phyloP scores from a whole-genome alignment of 2,113 vertebrate species.

The Alaudala cheleensis region DNA sequence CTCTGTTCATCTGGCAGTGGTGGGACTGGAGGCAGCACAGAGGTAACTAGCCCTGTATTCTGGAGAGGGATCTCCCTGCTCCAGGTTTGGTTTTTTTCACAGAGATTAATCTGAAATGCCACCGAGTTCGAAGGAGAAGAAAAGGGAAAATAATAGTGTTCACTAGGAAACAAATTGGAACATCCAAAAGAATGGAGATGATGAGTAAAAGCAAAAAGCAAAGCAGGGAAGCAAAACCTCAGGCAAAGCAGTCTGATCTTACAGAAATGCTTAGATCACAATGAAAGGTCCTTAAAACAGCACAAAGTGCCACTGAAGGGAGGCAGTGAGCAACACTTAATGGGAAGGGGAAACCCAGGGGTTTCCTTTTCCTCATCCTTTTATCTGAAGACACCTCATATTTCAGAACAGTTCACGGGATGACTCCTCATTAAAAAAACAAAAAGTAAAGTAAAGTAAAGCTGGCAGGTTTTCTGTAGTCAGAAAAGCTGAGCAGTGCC shows the following conservation, averaged over 20 bases:
- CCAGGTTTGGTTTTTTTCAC: not conserved
- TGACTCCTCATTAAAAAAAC: not conserved
- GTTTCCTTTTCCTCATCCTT: not conserved
- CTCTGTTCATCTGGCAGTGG: not conserved
- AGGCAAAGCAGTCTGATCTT: not conserved
- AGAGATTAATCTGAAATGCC: not conserved
- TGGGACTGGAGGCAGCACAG: not conserved
- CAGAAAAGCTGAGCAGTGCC: not conserved
- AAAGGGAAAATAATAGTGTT: not conserved
- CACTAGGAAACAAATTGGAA: not conserved
- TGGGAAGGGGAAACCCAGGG: not conserved
- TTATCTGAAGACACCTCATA: not conserved
- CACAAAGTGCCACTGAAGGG: not conserved
- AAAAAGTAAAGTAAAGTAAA: not conserved
- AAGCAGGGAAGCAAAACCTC: not conserved
- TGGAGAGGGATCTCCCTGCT: not conserved
- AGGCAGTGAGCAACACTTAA: not conserved
- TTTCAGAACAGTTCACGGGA: not conserved
- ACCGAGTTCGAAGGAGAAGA: not conserved
- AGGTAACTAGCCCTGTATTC: not conserved
- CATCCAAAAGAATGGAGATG: not conserved
- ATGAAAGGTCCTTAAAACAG: not conserved
- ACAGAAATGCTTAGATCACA: not conserved
- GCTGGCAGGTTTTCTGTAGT: not conserved
- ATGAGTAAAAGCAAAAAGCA: not conserved